Base-by-base conservation (phyloP, 2,797 vertebrate genomes). In the Toxotes lorentzi region DNA sequence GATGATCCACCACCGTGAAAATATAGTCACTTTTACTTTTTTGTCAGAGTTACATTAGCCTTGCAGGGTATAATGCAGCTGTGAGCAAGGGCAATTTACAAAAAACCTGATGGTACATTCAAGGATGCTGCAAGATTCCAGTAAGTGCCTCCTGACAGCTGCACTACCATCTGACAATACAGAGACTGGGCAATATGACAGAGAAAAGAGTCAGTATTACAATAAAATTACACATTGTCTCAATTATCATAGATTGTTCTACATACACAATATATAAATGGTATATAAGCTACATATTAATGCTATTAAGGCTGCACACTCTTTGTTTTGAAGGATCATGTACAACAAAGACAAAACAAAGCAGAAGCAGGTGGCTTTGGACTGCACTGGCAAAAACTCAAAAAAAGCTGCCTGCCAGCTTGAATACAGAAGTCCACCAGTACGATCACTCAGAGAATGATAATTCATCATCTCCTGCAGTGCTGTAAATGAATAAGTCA, bases 71-170 rank as follows among this genome's bases (percentile, higher is more conserved):
- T 40, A 24, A 61, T 4, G 5, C 34, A 53, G 32, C 56, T 58
- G 40, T 13, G 12, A 69, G 53, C 40, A 6, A 27, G 8, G 47
- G 23, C 2, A 7, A 19, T 72, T 43, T 30, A 1, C 11, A 58
- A 23, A 16, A 47, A 61, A 30, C 27, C 24, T 7, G 34, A 13
- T 8, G 23, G 47, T 12, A 24, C 16, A 50, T 59, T 67, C 10
- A 35, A 73, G 47, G 48, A 65, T 60, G 34, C 62, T 73, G 45
- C 1, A 2, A 53, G 40, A 61, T 45, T 58, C 19, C 12, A 11
- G 30, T 32, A 57, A 47, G 48, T 38, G n/a, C 58, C 30, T 45
- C 24, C 19, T 21, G 50, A 10, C 27, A 70, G 47, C 40, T 24
- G 16, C 19, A 30, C 58, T 61, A 30, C 24, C 6, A 50, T 60